These are phyloP conservation scores for Sarcophilus harrisii DNA, from an alignment of 2,797 vertebrate genomes.

Conservation along the genomic window DNA sequence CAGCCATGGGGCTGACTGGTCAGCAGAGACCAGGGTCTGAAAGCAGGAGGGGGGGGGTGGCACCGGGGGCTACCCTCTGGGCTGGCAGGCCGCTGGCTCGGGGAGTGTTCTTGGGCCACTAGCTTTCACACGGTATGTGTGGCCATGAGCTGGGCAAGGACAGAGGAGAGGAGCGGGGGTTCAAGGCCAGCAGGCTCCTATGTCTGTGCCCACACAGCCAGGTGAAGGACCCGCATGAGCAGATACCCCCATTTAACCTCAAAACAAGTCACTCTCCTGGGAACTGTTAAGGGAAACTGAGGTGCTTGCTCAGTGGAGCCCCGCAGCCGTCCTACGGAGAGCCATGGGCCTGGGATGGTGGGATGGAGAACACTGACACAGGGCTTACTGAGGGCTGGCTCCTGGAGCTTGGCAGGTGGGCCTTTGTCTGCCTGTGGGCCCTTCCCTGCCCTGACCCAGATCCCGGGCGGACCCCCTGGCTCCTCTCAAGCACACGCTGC, in stretches of 20 bases:
- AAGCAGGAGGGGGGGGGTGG: background rate
- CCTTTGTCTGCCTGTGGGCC: background rate
- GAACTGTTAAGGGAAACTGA: background rate
- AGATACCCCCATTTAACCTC: background rate
- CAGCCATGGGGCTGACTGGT: too few species aligned
- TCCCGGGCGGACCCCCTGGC: background rate
- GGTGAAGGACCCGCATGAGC: background rate
- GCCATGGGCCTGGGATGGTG: accelerated
- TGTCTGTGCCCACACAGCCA: too few species aligned
- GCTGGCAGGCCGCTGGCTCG: too few species aligned
- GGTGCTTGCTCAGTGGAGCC: background rate
- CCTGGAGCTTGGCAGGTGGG: background rate
- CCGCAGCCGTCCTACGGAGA: accelerated
- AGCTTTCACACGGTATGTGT: background rate
- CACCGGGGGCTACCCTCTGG: too few species aligned
- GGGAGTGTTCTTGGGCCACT: background rate
- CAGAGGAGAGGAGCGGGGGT: background rate
- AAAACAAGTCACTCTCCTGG: background rate
- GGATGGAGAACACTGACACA: background rate
- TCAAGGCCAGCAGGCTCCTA: background rate
- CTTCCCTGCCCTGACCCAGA: background rate
- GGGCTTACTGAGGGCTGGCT: background rate
- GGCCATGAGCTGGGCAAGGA: background rate
- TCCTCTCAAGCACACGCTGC: background rate
- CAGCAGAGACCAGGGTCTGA: background rate